Percentiles rank a stretch among this genome's conserved stretches.
Evolutionary conservation across 2,797 vertebrate species (phyloP).

Genomic region (Vespertilio murinus): DNA sequence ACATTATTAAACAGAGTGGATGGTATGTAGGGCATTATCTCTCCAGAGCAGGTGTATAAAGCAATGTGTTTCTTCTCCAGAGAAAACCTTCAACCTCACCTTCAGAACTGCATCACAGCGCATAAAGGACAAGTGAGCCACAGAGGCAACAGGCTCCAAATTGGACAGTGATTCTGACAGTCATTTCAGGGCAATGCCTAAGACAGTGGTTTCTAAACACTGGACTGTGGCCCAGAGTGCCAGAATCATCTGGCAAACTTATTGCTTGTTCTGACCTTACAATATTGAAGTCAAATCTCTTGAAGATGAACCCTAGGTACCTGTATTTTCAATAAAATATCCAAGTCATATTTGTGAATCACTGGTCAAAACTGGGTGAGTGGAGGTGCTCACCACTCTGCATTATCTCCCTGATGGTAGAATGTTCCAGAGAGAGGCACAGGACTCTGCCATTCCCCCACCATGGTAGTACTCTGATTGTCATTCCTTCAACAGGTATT

Average conservation of each 20-base stretch:
- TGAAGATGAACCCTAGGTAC: background rate
- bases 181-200: background rate
- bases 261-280: background rate
- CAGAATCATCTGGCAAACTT: background rate
- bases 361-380: background rate
- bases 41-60: background rate
- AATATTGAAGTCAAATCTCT: background rate
- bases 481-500: background rate
- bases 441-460: background rate
- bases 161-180: background rate
- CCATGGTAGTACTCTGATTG: background rate
- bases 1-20: background rate
- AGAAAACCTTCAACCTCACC: background rate
- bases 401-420: background rate
- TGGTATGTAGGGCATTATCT: background rate
- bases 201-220: background rate
- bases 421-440: background rate
- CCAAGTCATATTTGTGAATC: background rate
- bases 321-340: background rate
- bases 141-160: background rate
- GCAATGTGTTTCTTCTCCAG: background rate
- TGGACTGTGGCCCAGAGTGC: background rate
- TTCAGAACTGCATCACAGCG: background rate
- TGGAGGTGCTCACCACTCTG: background rate
- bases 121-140: background rate